These are phyloP conservation scores for Neotoxoptera formosana DNA, from an alignment of 1,140 invertebrate genomes.

Conservation along the genomic window DNA sequence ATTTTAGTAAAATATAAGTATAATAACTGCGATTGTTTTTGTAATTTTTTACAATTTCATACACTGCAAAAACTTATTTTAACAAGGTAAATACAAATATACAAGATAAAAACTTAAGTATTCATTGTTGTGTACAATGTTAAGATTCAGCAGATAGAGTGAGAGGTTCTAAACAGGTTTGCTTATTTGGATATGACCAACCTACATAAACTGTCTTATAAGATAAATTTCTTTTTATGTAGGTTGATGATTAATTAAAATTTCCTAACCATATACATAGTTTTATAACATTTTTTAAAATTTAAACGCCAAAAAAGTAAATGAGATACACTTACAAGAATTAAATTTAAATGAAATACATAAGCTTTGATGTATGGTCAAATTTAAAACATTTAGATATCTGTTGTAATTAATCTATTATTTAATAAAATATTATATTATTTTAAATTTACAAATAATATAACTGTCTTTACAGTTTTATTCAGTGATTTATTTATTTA, in stretches of 20 bases:
- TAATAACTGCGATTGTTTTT: background rate
- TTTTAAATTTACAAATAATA: background rate
- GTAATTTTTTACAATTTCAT: background rate
- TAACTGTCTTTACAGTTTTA: background rate
- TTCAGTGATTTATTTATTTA: background rate
- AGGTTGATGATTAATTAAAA: background rate
- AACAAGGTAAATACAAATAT: background rate
- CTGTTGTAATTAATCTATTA: background rate
- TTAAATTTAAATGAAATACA: background rate
- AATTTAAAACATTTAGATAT: background rate
- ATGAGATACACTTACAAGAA: background rate
- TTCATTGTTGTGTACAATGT: background rate
- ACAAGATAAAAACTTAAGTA: background rate
- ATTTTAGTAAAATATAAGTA: background rate
- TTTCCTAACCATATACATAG: background rate
- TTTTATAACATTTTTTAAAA: background rate
- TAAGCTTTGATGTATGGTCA: background rate
- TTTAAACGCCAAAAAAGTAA: background rate
- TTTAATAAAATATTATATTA: background rate
- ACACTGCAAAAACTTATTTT: background rate
- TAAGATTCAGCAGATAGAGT: background rate
- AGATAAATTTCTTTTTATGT: conserved; percentile 45
- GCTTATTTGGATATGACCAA: conserved; percentile 49
- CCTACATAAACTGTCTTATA: conserved; percentile 34
- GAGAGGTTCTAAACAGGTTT: conserved; percentile 45